These are phyloP conservation scores for Drosophila truncata DNA, from an alignment of 1,140 invertebrate genomes.

Conservation along the genomic window DNA sequence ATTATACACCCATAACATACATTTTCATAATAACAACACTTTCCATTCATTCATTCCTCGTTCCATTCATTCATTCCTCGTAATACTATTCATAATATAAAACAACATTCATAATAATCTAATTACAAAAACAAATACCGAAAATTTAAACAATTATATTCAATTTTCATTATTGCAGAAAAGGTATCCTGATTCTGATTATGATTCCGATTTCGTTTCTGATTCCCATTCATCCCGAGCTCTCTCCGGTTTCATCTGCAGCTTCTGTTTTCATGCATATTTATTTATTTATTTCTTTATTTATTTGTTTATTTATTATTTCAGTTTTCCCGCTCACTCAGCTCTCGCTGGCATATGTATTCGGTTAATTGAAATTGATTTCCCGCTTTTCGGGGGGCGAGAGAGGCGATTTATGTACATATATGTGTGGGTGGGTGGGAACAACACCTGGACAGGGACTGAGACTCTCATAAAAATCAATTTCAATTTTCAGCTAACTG, in stretches of 20 bases:
- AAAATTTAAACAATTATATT: too few species aligned
- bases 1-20: too few species aligned
- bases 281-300: constrained; percentile 31
- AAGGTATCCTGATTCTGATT: neutral
- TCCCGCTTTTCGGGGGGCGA: constrained; percentile 10
- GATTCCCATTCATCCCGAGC: neutral
- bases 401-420: neutral
- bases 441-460: constrained; percentile 13
- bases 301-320: constrained; percentile 6
- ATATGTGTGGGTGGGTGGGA: neutral
- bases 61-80: too few species aligned
- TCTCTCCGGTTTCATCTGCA: constrained; percentile 18
- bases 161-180: too few species aligned
- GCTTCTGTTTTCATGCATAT: constrained; percentile 37
- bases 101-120: too few species aligned
- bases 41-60: too few species aligned
- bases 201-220: neutral
- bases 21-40: too few species aligned
- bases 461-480: constrained; percentile 61
- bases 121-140: too few species aligned
- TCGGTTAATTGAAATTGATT: constrained; percentile 81
- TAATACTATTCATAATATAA: too few species aligned
- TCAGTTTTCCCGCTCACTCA: neutral
- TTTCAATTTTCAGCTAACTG: constrained; percentile 60
- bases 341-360: constrained; percentile 51